Evolutionary conservation across 2,888 invertebrate species (phyloP), one percentile per base, ranked within the genome.

Genomic region (Metopia argyrocephala): DNA sequence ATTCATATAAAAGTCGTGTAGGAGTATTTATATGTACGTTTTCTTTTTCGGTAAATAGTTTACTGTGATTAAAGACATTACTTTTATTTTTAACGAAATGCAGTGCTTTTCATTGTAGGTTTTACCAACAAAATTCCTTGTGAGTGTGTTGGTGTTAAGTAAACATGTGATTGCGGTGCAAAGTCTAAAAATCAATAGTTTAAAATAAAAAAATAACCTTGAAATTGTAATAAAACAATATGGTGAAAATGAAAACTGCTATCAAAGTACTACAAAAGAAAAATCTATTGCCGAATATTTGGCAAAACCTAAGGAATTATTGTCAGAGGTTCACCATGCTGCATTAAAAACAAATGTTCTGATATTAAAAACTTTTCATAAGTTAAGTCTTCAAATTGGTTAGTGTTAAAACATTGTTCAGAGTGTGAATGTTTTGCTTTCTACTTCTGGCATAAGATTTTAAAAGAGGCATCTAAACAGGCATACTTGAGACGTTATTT

Each of bases 121-220:
- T 25, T n/a, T 18, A 27, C n/a, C 15, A 18, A 7, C 27, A 7
- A 56, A 6, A n/a, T 28, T 7, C n/a, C 15, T 38, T 38, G 38
- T 38, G 9, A 38, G 38, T 38, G 7, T 2, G 2, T 48, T 48
- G 0, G 31, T 54, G n/a, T n/a, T 25, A n/a, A 20, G 50, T 18
- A 7, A 59, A 38, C 57, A 27, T 68, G 46, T 52, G 46, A 23
- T 54, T 54, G 46, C 45, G 46, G 18, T 31, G 52, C 28, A 23
- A 48, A 62, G 61, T 54, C 56, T 76, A 62, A 78, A 78, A 78
- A 78, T 78, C 78, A 71, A 78, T 78, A 78, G 0, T 48, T 71
- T 31, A 66, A 46, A 54, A 68, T 56, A 56, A n/a, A 56, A 46
- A 54, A 52, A 9, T 73, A 54, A 70, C 62, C 69, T 75, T 75